phyloP scores from a whole-genome alignment of 2,888 invertebrate genomes.

The Lamellibrachia satsuma region DNA sequence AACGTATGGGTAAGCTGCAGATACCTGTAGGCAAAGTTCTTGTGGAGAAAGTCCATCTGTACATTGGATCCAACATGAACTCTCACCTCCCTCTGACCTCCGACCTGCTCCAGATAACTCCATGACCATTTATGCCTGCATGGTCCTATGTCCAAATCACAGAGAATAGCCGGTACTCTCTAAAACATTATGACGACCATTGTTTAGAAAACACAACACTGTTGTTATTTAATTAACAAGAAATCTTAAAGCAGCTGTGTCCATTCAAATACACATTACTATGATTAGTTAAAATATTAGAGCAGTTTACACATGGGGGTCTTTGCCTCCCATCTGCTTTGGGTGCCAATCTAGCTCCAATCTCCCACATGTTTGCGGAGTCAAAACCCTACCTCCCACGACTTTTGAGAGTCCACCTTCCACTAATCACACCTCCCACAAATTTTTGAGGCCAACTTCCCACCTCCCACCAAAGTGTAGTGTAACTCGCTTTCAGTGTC shows the following conservation, averaged over 20 bases:
- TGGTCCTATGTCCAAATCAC: slow-evolving; percentile 66
- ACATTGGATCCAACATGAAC: slow-evolving; percentile 67
- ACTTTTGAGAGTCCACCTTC: no score
- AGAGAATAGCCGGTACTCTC: slow-evolving; percentile 65
- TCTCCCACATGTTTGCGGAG: no score
- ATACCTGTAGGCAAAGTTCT: slow-evolving; percentile 69
- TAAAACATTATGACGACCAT: slow-evolving; percentile 35
- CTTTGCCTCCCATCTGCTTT: no score
- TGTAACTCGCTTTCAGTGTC: no score
- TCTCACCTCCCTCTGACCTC: slow-evolving; percentile 65
- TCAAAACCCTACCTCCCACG: no score
- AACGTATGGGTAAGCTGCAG: background rate
- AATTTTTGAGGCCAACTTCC: no score
- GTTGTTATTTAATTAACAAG: background rate
- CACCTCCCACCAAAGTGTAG: no score
- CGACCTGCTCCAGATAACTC: slow-evolving; percentile 64
- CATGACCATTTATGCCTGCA: slow-evolving; percentile 67
- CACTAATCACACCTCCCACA: no score
- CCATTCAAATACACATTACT: background rate
- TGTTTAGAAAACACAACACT: background rate
- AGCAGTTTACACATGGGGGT: no score
- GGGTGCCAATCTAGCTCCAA: no score
- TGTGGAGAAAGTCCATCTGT: slow-evolving; percentile 68
- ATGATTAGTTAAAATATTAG: background rate
- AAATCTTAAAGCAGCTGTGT: background rate